A percentile compares a stretch with the other conserved stretches of the same genome.
Conservation (phyloP, 1,140 invertebrate species). For the Linepithema humile region DNA sequence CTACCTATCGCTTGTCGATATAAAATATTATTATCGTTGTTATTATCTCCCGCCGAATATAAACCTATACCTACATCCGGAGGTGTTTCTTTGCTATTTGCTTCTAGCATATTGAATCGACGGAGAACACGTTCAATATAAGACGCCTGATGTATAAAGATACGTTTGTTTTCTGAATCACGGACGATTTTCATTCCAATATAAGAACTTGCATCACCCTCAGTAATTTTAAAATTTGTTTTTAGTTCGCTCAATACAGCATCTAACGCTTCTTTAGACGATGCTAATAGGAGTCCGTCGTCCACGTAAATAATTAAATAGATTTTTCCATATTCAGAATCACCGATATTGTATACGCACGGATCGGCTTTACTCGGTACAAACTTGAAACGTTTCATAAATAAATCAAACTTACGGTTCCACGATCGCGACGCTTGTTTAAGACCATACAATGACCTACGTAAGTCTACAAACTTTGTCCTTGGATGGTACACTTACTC, state of each 20-base stretch:
- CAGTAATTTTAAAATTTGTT: neutral
- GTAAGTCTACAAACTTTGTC: constrained; percentile 29
- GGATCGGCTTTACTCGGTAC: neutral
- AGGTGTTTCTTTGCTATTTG: neutral
- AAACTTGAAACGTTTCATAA: neutral
- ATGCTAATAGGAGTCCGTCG: neutral
- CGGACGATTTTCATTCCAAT: neutral
- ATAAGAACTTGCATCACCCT: neutral
- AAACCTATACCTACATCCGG: neutral
- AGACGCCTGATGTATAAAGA: neutral
- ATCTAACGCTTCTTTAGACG: neutral
- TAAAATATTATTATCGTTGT: neutral
- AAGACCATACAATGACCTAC: neutral
- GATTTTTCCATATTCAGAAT: neutral
- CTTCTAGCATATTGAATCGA: constrained; percentile 4
- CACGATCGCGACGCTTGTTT: constrained; percentile 13
- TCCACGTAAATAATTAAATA: constrained; percentile 20
- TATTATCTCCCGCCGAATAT: neutral
- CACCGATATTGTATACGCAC: neutral
- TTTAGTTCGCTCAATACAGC: neutral
- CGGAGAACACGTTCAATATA: neutral
- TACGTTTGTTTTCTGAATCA: neutral
- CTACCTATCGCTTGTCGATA: constrained; percentile 18
- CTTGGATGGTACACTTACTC: neutral
- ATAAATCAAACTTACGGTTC: constrained; percentile 15